A percentile compares a stretch with the other conserved stretches of the same genome.
Conservation (phyloP, 1,140 invertebrate genomes). For the Heliconius melpomene region DNA sequence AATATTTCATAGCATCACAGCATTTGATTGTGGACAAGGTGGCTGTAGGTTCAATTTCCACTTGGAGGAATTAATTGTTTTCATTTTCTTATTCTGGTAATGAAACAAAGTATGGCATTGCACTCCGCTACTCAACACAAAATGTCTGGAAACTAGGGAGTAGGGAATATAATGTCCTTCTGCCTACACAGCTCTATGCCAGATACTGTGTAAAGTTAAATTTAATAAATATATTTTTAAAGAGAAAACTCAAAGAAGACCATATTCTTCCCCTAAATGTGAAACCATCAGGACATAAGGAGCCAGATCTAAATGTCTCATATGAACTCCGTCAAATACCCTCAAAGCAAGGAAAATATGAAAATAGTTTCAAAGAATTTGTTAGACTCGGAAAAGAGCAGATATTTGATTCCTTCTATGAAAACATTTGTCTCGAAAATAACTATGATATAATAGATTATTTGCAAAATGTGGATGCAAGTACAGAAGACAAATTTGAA, state of each 20-base stretch:
- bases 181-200: too few relatives aligned
- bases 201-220: neutral
- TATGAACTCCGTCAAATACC: conserved; percentile 62
- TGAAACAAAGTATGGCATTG: too few relatives aligned
- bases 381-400: conserved; percentile 67
- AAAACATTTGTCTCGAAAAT: conserved; percentile 34
- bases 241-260: conserved; percentile 69
- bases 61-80: too few relatives aligned
- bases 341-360: conserved; percentile 58
- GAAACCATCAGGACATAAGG: conserved; percentile 53
- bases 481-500: conserved; percentile 71
- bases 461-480: conserved; percentile 65
- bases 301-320: conserved; percentile 64
- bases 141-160: too few relatives aligned
- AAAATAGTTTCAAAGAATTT: conserved; percentile 70
- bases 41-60: too few relatives aligned
- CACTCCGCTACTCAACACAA: too few relatives aligned
- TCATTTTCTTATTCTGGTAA: too few relatives aligned
- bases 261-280: conserved; percentile 62
- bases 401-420: conserved; percentile 62
- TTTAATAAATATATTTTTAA: conserved; percentile 31
- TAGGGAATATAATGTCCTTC: too few relatives aligned
- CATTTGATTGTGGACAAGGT: too few relatives aligned
- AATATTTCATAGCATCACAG: too few relatives aligned
- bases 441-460: conserved; percentile 58